phyloP scores from a whole-genome alignment of 2,888 invertebrate genomes.

The Caenorhabditis virilis region DNA sequence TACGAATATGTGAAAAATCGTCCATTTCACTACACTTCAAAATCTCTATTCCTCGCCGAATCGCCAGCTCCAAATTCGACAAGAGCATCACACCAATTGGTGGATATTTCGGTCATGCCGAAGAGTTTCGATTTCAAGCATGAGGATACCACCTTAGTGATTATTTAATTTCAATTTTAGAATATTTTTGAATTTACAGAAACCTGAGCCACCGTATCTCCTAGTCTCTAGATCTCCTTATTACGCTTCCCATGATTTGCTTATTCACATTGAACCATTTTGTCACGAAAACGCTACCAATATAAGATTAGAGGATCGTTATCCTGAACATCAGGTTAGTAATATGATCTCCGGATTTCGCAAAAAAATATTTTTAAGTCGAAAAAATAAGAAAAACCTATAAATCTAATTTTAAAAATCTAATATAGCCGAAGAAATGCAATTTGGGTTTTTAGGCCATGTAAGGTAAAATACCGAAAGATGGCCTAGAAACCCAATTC shows the following conservation, averaged over 20 bases:
- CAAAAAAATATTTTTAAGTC: too few species aligned
- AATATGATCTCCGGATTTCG: too few species aligned
- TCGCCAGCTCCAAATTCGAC: conserved; percentile 36
- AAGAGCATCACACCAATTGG: conserved; percentile 18
- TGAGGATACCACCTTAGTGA: conserved; percentile 14
- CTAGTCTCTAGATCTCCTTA: conserved; percentile 15
- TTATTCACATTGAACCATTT: conserved; percentile 59
- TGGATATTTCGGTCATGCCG: conserved; percentile 35
- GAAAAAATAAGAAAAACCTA: too few species aligned
- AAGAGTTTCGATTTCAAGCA: conserved; percentile 28
- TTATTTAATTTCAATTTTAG: too few species aligned
- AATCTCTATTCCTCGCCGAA: conserved; percentile 51
- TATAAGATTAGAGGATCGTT: conserved; percentile 29
- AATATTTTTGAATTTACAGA: too few species aligned
- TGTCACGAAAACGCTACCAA: conserved; percentile 46
- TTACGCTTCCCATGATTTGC: conserved; percentile 34
- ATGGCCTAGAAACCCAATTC: too few species aligned
- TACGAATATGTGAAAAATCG: conserved; percentile 62
- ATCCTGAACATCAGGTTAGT: conserved; percentile 23
- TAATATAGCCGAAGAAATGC: too few species aligned
- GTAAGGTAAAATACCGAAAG: too few species aligned
- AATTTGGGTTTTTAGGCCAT: too few species aligned
- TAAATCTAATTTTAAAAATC: too few species aligned
- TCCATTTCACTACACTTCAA: conserved; percentile 52
- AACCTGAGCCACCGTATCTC: conserved; percentile 33